Evolutionary conservation across 2,888 invertebrate genomes (phyloP).

Genomic region (Pterobdella sp.): DNA sequence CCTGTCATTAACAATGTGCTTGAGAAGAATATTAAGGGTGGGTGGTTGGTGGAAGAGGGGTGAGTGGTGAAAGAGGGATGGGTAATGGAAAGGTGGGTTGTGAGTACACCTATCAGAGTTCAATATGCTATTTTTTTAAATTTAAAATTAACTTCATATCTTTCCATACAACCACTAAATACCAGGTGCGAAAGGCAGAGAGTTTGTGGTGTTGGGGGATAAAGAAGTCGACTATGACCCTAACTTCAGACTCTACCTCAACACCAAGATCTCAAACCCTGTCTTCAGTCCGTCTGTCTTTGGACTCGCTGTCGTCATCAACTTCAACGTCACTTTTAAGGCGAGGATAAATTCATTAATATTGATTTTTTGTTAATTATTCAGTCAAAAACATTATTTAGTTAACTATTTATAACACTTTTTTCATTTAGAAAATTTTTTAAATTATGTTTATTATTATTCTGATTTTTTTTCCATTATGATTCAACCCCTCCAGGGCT

Average conservation of each 20-base stretch:
- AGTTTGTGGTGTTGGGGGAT: constrained; percentile 77
- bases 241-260: constrained; percentile 77
- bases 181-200: constrained; percentile 62
- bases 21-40: constrained; percentile 73
- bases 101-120: too few relatives aligned
- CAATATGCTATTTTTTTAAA: too few relatives aligned
- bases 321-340: constrained; percentile 78
- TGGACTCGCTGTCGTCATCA: constrained; percentile 78
- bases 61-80: neutral
- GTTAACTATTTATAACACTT: neutral
- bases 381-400: neutral
- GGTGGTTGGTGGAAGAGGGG: neutral
- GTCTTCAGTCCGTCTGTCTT: constrained; percentile 76
- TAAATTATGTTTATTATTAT: too few relatives aligned
- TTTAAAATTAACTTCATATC: too few relatives aligned
- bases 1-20: constrained; percentile 80
- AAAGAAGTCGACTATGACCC: constrained; percentile 82
- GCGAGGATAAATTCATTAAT: too few relatives aligned
- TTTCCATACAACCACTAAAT: neutral
- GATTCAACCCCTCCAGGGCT: constrained; percentile 60
- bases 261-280: constrained; percentile 81
- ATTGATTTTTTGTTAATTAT: too few relatives aligned
- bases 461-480: too few relatives aligned
- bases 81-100: neutral
- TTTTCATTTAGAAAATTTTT: too few relatives aligned